phyloP scores from a whole-genome alignment of 1,140 invertebrate genomes.

The Aplysia californica region DNA sequence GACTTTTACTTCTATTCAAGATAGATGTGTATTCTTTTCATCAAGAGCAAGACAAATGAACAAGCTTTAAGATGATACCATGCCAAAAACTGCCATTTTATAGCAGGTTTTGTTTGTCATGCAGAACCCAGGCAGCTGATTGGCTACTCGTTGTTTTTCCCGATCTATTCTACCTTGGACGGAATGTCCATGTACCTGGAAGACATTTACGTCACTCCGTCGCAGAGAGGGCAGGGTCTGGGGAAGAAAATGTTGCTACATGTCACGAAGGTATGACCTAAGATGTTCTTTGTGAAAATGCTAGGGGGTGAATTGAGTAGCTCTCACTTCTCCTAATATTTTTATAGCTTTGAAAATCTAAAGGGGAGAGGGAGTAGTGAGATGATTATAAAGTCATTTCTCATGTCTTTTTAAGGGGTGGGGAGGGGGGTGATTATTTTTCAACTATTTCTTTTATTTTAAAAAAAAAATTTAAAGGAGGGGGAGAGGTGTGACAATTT shows the following conservation, averaged over 20 bases:
- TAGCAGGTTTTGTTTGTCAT: too few species aligned
- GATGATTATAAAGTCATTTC: too few species aligned
- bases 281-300: not conserved
- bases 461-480: too few species aligned
- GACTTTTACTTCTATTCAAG: not conserved
- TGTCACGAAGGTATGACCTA: slow-evolving; percentile 76
- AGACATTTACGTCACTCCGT: slow-evolving; percentile 82
- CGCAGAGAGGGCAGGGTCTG: slow-evolving; percentile 75
- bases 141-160: slow-evolving; percentile 50
- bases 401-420: too few species aligned
- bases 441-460: too few species aligned
- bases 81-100: too few species aligned
- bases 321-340: not conserved
- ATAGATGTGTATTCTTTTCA: not conserved
- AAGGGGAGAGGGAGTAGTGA: too few species aligned
- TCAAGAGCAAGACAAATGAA: too few species aligned
- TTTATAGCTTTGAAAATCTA: too few species aligned
- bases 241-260: slow-evolving; percentile 78
- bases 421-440: too few species aligned
- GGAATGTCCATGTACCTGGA: slow-evolving; percentile 70
- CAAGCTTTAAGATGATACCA: not conserved
- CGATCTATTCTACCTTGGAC: slow-evolving; percentile 55
- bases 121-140: slow-evolving; percentile 27
- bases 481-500: too few species aligned
- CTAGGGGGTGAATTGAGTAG: not conserved